Base-by-base conservation (phyloP, 2,113 vertebrate genomes). In the Forbesichthys agassizii region DNA sequence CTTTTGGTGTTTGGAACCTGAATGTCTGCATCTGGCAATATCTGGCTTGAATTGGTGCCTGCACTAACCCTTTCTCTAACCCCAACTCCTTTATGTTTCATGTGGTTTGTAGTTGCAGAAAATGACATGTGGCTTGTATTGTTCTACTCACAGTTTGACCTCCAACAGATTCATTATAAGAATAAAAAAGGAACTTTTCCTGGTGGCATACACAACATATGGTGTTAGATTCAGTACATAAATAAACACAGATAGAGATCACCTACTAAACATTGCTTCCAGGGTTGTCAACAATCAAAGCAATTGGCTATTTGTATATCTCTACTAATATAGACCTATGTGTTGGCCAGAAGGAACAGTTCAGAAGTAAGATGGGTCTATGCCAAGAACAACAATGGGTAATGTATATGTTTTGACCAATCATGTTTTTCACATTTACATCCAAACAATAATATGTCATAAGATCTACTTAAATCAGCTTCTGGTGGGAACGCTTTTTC, bases 121-220 rank as follows among this genome's bases (percentile, higher is more conserved):
- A 72, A 66, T 61, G 78, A 79, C 87, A 86, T 91, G 86, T 91
- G 90, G 76, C 78, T 86, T 77, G 56, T 87, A 82, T 87, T 88
- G 87, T 80, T 78, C 61, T 56, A 54, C 77, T 86, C 61, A 74
- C 75, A 65, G 73, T 54, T 63, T 71, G 70, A 81, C 57, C 78
- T 61, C 63, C 64, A 71, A 73, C 74, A 77, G 71, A 78, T 42
- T 73, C 63, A 75, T 83, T 70, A 84, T 79, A 54, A 67, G 49
- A 68, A 66, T 73, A 46, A 7, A 64, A 73, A 84, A 79, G 11
- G 46, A 68, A 61, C 54, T 33, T 69, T 20, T 69, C 64, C 20
- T 49, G 33, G 64, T 61, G 62, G 11, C 51, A 66, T 11, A 56
- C n/a, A n/a, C 46, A 12, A 20, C 47, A 63, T 46, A 10, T 10